Conservation (phyloP, 1,140 invertebrate genomes). For the Doryteuthis pealeii region DNA sequence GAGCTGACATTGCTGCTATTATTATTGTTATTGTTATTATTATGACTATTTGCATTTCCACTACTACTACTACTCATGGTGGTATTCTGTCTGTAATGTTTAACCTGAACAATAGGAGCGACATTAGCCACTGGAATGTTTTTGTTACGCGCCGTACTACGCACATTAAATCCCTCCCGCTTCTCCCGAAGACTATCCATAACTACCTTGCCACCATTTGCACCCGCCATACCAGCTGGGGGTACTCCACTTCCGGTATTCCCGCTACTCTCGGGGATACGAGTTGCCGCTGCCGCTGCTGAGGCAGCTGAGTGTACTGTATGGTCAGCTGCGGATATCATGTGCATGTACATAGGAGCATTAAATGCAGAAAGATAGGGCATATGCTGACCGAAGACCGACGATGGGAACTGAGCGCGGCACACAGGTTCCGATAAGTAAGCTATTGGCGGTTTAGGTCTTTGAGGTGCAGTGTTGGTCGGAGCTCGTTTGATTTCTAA, state of each 20-base stretch:
- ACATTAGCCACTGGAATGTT: conserved; percentile 51
- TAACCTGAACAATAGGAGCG: conserved; percentile 44
- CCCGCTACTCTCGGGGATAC: neutral
- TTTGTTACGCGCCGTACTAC: conserved; percentile 27
- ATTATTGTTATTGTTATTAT: neutral
- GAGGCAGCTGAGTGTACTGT: too few species aligned
- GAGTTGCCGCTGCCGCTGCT: neutral
- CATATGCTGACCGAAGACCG: neutral
- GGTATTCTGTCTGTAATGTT: neutral
- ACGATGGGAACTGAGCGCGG: neutral
- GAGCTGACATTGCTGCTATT: neutral
- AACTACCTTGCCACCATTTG: conserved; percentile 20
- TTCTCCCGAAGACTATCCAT: conserved; percentile 15
- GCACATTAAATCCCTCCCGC: neutral
- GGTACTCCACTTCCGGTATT: neutral
- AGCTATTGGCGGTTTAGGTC: neutral
- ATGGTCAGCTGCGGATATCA: too few species aligned
- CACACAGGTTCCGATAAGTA: neutral
- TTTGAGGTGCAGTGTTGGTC: neutral
- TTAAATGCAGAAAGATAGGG: neutral
- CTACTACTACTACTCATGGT: neutral
- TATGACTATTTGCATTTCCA: too few species aligned
- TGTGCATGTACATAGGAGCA: neutral
- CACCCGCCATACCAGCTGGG: neutral
- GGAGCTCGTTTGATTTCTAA: neutral